Conservation (phyloP, 2,888 invertebrate species). For the Chalcis sispes region DNA sequence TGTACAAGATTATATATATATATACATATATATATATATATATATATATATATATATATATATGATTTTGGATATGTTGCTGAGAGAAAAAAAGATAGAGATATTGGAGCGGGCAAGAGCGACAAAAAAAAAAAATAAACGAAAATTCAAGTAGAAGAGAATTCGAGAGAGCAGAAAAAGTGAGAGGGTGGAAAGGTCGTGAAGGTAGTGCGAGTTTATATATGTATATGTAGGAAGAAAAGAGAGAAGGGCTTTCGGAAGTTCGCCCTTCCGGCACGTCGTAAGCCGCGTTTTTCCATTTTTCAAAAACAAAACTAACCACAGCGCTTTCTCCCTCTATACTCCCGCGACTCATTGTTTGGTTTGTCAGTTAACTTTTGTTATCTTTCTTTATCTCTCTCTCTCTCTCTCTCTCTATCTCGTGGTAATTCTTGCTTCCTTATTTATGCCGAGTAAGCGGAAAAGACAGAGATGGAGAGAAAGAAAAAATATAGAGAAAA, state of each 20-base stretch:
- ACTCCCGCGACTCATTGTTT: constrained; percentile 70
- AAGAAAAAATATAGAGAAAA: background rate
- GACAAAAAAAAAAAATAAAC: constrained; percentile 47
- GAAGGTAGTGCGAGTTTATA: background rate
- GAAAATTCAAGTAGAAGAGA: constrained; percentile 68
- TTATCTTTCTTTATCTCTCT: background rate
- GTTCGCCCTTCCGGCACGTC: constrained; percentile 68
- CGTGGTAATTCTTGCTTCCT: background rate
- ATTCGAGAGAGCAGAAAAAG: constrained; percentile 69
- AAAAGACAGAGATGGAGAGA: constrained; percentile 46
- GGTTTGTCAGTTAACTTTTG: constrained; percentile 61
- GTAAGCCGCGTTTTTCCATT: constrained; percentile 69
- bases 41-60: constrained; percentile 13
- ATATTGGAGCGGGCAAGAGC: constrained; percentile 59
- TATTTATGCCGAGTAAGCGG: constrained; percentile 4
- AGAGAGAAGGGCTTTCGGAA: constrained; percentile 68
- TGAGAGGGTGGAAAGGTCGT: constrained; percentile 6
- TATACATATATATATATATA: constrained; percentile 9
- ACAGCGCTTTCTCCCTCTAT: constrained; percentile 63
- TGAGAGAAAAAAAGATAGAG: too few species aligned
- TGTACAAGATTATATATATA: background rate
- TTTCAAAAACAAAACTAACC: constrained; percentile 74
- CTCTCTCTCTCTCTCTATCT: background rate
- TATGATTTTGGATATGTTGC: too few species aligned
- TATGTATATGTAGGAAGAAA: background rate